Conservation (phyloP, 2,888 invertebrate species). For the Hesperia comma region DNA sequence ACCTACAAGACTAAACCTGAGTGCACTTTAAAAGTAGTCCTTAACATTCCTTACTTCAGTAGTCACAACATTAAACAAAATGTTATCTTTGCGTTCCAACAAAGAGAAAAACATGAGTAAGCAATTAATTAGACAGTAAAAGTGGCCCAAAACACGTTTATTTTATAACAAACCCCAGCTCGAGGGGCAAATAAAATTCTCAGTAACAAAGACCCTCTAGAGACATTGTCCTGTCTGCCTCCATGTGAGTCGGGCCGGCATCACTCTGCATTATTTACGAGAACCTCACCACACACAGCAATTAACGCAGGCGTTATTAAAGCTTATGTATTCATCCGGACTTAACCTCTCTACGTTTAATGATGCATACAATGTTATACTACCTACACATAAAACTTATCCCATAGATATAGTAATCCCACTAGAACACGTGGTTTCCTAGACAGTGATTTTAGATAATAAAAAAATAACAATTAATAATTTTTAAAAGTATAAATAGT, state of each 20-base stretch:
- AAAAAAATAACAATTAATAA: not conserved
- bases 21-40: no score
- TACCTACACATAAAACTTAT: not conserved
- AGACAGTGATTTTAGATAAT: not conserved
- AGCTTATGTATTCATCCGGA: slow-evolving; percentile 5
- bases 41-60: not conserved
- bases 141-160: not conserved
- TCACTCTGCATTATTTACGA: slow-evolving; percentile 48
- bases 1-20: no score
- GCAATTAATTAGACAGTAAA: slow-evolving; percentile 7
- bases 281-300: slow-evolving; percentile 43
- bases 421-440: not conserved
- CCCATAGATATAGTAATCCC: no score
- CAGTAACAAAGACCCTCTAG: slow-evolving; percentile 3
- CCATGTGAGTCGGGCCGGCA: slow-evolving; percentile 28
- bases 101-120: not conserved
- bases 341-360: slow-evolving; percentile 10
- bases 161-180: slow-evolving; percentile 7
- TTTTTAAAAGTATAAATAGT: slow-evolving; percentile 19
- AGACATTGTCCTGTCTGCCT: slow-evolving; percentile 10
- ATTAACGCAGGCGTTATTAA: slow-evolving; percentile 43
- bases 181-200: slow-evolving; percentile 20
- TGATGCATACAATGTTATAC: slow-evolving; percentile 14
- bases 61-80: not conserved
- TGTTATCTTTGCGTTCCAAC: not conserved